Evolutionary conservation across 2,888 invertebrate genomes (phyloP).

Genomic region (Saturnia pavonia): DNA sequence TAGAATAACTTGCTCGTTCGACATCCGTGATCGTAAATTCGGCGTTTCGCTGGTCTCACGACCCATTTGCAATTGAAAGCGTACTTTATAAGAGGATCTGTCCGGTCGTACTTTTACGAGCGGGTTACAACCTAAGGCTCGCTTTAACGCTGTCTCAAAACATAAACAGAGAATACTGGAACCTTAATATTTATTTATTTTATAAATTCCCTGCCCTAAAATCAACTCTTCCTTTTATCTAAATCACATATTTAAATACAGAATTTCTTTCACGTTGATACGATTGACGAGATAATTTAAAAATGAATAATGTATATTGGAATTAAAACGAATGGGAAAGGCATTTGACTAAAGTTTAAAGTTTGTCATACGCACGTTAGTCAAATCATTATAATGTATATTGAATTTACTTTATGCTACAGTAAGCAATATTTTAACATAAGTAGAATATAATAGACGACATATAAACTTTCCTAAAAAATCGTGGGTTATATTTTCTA

Average conservation of each 20-base stretch:
- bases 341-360: no score
- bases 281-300: background rate
- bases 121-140: conserved; percentile 26
- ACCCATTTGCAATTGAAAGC: conserved; percentile 79
- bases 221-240: background rate
- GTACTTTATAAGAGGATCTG: conserved; percentile 73
- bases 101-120: conserved; percentile 70
- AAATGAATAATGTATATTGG: no score
- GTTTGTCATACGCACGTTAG: no score
- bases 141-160: conserved; percentile 8
- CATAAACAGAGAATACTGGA: conserved; percentile 7
- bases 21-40: conserved; percentile 69
- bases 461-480: no score
- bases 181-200: conserved; percentile 3
- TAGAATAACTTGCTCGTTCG: conserved; percentile 70
- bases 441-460: no score
- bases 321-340: no score
- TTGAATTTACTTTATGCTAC: no score
- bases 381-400: no score
- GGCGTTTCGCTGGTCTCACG: conserved; percentile 62
- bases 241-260: background rate
- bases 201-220: background rate
- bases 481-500: no score
- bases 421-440: no score
- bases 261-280: background rate